Base-by-base conservation (phyloP, 2,888 invertebrate genomes). In the Drosophila nr. fundita region DNA sequence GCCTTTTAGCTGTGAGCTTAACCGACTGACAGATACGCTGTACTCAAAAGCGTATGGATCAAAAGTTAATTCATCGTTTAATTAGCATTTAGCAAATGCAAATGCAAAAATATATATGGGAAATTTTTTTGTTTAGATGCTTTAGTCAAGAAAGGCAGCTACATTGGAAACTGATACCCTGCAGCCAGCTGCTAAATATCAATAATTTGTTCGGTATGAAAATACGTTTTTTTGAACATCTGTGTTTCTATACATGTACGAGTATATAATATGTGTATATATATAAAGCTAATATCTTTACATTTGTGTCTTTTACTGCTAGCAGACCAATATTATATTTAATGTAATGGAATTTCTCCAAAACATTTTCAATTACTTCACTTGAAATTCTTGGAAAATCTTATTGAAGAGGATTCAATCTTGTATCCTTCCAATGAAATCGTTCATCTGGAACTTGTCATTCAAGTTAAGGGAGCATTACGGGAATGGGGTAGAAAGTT, bases 21-120 rank as follows among this genome's bases (percentile, higher is more conserved):
- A 29, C 4, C 11, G 15, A 18, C 57, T 24, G 6, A 1, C 29
- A 32, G 15, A 57, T 65, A 67, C 55, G 55, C 68, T 77, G 57
- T 21, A 42, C 29, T 29, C 13, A 21, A 0, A 55, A 34, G 15
- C 18, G 2, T 30, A 18, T 45, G 21, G 13, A 45, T 45, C 21
- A 21, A 42, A 42, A 45, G 4, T n/a, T 11, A 48, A 36, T 24
- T 34, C 34, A 36, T 24, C 21, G 10, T 18, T 21, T 42, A 11
- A n/a, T 42, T 42, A 6, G 0, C 42, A 42, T 42, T 42, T 11
- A 21, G 21, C 11, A 42, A 11, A 11, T 38, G n/a, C 3, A n/a
- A n/a, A 38, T 10, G 2, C 18, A 30, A 3, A 34, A 4, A 34
- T 11, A 11, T 11, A 8, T 38, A 18, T 18, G 7, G 18, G 7